Evolutionary conservation across 2,888 invertebrate genomes (phyloP).

Genomic region (Tethea ocularis): DNA sequence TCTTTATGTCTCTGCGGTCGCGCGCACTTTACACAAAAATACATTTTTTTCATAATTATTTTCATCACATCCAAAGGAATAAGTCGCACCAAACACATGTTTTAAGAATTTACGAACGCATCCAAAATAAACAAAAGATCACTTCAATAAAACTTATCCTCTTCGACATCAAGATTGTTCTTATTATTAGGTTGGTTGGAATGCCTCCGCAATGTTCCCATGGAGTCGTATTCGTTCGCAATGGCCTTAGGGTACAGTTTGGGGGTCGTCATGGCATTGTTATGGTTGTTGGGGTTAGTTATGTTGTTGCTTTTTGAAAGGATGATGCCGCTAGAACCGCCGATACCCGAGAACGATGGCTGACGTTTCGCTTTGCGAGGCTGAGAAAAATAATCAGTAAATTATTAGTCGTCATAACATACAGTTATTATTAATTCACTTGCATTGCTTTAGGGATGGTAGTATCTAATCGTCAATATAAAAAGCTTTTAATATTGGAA

Average conservation of each 20-base stretch:
- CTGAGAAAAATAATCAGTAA: conserved; percentile 36
- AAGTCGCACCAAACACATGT: neutral
- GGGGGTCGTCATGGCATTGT: conserved; percentile 83
- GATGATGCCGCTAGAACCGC: conserved; percentile 77
- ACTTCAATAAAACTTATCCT: conserved; percentile 86
- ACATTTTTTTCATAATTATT: neutral
- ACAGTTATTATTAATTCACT: too few relatives aligned
- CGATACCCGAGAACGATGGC: conserved; percentile 87
- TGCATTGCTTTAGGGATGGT: too few relatives aligned
- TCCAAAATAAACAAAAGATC: neutral
- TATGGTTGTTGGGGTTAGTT: conserved; percentile 85
- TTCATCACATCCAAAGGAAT: too few relatives aligned
- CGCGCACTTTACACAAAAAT: too few relatives aligned
- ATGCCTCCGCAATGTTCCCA: conserved; percentile 89
- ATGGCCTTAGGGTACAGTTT: conserved; percentile 88
- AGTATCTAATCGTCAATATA: too few relatives aligned
- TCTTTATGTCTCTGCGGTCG: neutral
- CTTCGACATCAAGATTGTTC: conserved; percentile 85
- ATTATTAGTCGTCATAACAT: neutral
- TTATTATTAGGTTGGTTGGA: conserved; percentile 88
- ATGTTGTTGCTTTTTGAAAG: conserved; percentile 84
- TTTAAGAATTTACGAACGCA: neutral
- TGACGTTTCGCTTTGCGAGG: conserved; percentile 86
- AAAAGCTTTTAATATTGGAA: too few relatives aligned
- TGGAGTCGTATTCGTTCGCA: conserved; percentile 89